Conservation (phyloP, 2,797 vertebrate species). For the Sebastes jordani region DNA sequence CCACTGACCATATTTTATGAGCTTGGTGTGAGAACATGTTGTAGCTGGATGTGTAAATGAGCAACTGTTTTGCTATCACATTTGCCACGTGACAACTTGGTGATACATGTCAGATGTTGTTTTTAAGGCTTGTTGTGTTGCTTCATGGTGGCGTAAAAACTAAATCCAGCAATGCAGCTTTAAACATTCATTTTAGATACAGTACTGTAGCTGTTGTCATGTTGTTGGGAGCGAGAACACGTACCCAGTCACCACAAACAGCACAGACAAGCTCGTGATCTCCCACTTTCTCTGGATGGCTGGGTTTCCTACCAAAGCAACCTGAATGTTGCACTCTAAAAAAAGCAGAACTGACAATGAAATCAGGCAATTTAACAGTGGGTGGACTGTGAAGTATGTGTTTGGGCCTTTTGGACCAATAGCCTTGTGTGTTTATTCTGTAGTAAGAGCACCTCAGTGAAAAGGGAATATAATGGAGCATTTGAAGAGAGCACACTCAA, state of each 20-base stretch:
- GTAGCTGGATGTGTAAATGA: neutral
- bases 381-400: constrained; percentile 33
- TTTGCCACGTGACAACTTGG: neutral
- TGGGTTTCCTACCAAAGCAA: neutral
- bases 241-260: neutral
- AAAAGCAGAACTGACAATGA: constrained; percentile 25
- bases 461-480: constrained; percentile 37
- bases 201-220: neutral
- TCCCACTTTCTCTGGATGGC: neutral
- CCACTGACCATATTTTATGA: neutral
- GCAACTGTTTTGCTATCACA: neutral
- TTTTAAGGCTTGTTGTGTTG: neutral
- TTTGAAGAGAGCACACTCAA: constrained; percentile 40
- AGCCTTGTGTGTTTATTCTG: constrained; percentile 17
- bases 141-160: neutral
- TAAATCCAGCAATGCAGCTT: neutral
- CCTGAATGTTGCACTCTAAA: constrained; percentile 7
- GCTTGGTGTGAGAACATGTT: neutral
- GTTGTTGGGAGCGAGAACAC: neutral
- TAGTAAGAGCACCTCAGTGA: constrained; percentile 18
- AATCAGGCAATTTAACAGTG: constrained; percentile 23
- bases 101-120: neutral
- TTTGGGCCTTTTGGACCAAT: constrained; percentile 14
- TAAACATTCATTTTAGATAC: neutral
- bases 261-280: neutral